Percentiles rank a stretch among this genome's conserved stretches.
phyloP scores from a whole-genome alignment of 2,797 vertebrate genomes.

The Sarcoramphus papa region DNA sequence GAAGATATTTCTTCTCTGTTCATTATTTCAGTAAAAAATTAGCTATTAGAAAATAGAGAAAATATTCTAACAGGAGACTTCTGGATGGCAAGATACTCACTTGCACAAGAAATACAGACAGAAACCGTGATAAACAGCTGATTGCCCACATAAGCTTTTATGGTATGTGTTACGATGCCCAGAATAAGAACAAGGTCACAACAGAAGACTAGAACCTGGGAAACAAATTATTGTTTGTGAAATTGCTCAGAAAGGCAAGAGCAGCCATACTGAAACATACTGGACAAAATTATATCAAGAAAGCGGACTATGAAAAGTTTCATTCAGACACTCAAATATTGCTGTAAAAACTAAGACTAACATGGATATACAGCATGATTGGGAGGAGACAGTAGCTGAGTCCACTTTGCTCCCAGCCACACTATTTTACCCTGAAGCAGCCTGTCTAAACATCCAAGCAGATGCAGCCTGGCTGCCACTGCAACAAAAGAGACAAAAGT shows the following conservation, averaged over 20 bases:
- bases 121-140: neutral
- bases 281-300: neutral
- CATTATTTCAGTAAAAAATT: neutral
- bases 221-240: neutral
- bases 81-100: neutral
- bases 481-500: neutral
- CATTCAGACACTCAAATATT: neutral
- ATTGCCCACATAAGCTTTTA: neutral
- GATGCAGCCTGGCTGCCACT: neutral
- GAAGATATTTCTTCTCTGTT: neutral
- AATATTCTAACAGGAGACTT: neutral
- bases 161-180: neutral
- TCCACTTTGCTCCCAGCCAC: neutral
- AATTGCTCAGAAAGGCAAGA: neutral
- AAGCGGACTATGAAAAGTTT: neutral
- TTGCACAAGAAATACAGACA: neutral
- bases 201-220: neutral
- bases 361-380: too few species aligned
- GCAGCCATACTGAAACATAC: neutral
- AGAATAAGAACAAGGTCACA: neutral
- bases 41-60: neutral
- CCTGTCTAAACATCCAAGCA: neutral
- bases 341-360: neutral
- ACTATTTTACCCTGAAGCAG: neutral
- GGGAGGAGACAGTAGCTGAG: neutral